Evolutionary conservation across 2,888 invertebrate genomes (phyloP).

Genomic region (Lasioglossum leucozonium): DNA sequence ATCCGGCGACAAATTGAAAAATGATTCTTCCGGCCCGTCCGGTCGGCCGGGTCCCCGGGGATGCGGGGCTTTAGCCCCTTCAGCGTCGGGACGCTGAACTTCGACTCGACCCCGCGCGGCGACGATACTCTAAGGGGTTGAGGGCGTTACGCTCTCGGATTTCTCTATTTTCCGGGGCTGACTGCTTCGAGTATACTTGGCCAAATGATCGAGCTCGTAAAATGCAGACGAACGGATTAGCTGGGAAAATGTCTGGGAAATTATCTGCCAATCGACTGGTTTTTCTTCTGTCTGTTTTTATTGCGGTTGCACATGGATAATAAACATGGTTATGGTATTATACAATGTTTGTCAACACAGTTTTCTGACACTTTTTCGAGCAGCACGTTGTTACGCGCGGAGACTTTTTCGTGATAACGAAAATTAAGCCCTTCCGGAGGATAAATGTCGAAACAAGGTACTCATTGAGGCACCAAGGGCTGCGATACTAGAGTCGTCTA

Average conservation of each 20-base stretch:
- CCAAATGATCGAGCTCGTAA: not conserved
- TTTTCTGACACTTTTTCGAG: no score
- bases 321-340: not conserved
- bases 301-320: not conserved
- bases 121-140: not conserved
- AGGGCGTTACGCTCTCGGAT: not conserved
- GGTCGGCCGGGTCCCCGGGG: constrained; percentile 1
- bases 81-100: not conserved
- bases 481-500: no score
- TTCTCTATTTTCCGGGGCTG: not conserved
- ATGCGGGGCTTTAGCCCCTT: constrained; percentile 5
- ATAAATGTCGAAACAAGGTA: no score
- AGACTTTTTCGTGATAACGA: no score
- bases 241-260: not conserved
- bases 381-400: no score
- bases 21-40: constrained; percentile 47
- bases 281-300: not conserved
- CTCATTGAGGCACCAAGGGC: no score
- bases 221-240: not conserved
- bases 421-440: no score
- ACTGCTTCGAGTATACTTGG: not conserved
- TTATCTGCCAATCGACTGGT: not conserved
- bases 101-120: not conserved
- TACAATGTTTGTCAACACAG: no score
- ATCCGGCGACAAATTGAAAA: constrained; percentile 67